Percentiles rank a stretch among this genome's conserved stretches.
These are phyloP conservation scores for Julus scandinavius DNA, from an alignment of 2,888 invertebrate species.

Conservation along the genomic window DNA sequence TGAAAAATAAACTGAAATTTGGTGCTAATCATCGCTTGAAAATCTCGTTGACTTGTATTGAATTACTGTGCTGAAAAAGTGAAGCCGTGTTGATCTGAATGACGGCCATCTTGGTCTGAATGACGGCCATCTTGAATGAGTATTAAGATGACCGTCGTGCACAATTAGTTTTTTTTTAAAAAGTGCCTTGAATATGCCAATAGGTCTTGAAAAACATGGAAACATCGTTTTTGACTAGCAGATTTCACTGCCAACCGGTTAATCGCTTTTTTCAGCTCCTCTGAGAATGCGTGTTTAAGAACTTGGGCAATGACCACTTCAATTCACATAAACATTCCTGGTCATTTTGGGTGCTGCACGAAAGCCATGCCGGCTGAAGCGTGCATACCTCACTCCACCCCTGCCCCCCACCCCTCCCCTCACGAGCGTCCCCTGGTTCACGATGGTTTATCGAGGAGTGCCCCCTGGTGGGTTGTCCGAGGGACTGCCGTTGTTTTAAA, in stretches of 20 bases:
- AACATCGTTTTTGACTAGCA: neutral
- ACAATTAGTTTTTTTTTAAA: no score
- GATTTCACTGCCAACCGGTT: neutral
- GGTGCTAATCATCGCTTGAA: no score
- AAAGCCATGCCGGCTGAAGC: neutral
- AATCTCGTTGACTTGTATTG: no score
- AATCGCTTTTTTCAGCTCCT: neutral
- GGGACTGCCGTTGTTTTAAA: slow-evolving; percentile 40
- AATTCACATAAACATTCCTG: neutral
- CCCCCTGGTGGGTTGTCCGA: slow-evolving; percentile 10
- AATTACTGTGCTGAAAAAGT: no score
- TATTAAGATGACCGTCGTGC: no score
- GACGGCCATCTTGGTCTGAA: no score
- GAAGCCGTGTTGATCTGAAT: no score
- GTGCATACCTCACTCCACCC: neutral
- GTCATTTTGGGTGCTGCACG: neutral
- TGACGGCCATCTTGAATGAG: no score
- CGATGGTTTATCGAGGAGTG: neutral
- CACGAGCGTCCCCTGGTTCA: slow-evolving; percentile 14
- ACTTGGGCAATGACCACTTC: neutral
- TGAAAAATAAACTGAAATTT: no score
- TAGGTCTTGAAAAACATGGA: no score
- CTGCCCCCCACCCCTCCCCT: neutral
- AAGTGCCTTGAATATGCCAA: no score
- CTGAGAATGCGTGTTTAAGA: no score